These are phyloP conservation scores for Loripinus fragilis DNA, from an alignment of 2,888 invertebrate species.

Conservation along the genomic window DNA sequence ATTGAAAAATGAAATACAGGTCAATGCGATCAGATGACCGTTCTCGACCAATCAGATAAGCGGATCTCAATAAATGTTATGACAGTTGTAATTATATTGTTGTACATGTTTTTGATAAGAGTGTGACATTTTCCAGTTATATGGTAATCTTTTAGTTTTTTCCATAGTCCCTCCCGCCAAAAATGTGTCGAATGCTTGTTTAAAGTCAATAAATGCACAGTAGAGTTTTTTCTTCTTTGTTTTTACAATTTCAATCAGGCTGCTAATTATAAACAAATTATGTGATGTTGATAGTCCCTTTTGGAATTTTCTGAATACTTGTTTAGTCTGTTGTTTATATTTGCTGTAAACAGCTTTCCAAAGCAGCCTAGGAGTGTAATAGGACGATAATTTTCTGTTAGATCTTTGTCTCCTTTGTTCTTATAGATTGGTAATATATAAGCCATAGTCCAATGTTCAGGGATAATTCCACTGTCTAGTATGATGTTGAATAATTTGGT, in stretches of 20 bases:
- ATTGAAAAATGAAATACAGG: no score
- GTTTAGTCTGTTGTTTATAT: not conserved
- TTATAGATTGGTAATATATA: constrained; percentile 1
- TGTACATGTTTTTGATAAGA: not conserved
- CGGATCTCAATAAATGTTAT: no score
- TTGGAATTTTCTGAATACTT: not conserved
- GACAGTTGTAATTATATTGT: no score
- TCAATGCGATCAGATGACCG: no score
- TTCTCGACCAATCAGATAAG: no score
- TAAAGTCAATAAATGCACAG: no score
- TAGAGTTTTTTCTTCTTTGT: not conserved
- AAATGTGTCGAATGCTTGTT: constrained; percentile 1
- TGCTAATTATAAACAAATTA: constrained; percentile 3
- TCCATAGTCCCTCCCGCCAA: not conserved
- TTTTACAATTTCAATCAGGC: not conserved
- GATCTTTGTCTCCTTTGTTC: not conserved
- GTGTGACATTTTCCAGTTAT: constrained; percentile 1
- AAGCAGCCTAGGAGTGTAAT: not conserved
- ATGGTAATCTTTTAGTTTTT: not conserved
- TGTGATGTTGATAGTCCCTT: not conserved
- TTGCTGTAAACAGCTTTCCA: constrained; percentile 6
- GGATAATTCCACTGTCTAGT: not conserved
- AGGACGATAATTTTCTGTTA: not conserved
- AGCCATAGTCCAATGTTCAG: not conserved
- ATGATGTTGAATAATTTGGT: not conserved